These are phyloP conservation scores for Emydocephalus ijimae DNA, from an alignment of 2,113 vertebrate species.

Conservation along the genomic window DNA sequence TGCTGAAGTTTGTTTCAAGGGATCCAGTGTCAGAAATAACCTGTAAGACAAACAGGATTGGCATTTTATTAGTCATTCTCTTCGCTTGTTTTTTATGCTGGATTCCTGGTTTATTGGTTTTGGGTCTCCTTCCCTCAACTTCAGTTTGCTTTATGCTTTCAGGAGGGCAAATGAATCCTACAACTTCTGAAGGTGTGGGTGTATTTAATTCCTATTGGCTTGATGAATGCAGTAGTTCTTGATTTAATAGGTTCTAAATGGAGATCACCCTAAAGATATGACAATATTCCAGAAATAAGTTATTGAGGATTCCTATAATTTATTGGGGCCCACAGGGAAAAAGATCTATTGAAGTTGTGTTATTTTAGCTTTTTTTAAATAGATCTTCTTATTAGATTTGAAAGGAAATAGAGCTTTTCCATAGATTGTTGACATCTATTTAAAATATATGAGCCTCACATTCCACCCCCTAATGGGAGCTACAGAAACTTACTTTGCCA, in stretches of 20 bases:
- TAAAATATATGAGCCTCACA: not conserved
- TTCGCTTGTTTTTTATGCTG: not conserved
- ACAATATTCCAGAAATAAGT: not conserved
- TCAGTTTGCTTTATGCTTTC: not conserved
- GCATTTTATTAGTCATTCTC: not conserved
- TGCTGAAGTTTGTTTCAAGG: not conserved
- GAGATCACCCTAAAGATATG: not conserved
- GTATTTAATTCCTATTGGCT: constrained; percentile 7
- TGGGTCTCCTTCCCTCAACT: not conserved
- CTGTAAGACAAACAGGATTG: not conserved
- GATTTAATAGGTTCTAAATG: not conserved
- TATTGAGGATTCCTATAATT: not conserved
- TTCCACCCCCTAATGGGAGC: not conserved
- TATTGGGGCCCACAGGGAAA: not conserved
- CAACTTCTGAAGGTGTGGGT: not conserved
- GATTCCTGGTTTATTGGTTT: not conserved
- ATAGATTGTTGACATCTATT: not conserved
- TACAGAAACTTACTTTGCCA: not conserved
- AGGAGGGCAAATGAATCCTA: not conserved
- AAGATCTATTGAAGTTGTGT: not conserved
- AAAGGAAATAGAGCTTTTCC: not conserved
- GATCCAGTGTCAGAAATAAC: not conserved
- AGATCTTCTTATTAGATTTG: not conserved
- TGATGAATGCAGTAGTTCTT: not conserved
- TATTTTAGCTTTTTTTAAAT: not conserved